Evolutionary conservation across 2,797 vertebrate genomes (phyloP).

Genomic region (Brachyrhaphis roseni): DNA sequence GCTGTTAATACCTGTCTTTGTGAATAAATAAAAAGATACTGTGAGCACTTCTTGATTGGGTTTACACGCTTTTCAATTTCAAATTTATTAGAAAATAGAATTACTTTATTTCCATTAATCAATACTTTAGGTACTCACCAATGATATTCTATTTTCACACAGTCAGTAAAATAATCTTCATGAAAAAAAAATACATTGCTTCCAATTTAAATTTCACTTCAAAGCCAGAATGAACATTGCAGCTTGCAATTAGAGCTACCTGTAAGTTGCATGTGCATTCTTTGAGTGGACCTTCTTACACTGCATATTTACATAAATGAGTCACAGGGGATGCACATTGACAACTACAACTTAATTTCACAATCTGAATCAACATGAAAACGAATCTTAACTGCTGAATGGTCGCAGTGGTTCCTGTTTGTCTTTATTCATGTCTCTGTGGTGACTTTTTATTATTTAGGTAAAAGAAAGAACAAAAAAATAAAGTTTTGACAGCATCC

Average conservation of each 20-base stretch:
- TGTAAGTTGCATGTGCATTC: not conserved
- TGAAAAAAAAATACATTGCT: not conserved
- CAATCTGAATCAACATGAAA: conserved; percentile 24
- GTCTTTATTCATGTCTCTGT: conserved; percentile 22
- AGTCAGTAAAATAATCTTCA: not conserved
- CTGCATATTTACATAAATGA: conserved; percentile 12
- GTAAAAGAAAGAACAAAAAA: conserved; percentile 24
- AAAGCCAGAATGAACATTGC: not conserved
- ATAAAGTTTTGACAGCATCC: conserved; percentile 53
- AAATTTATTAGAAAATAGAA: not conserved
- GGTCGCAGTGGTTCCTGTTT: conserved; percentile 12
- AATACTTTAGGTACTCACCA: not conserved
- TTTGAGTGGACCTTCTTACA: not conserved
- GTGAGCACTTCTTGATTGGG: not conserved
- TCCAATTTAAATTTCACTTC: not conserved
- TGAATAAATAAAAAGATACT: not conserved
- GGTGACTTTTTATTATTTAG: not conserved
- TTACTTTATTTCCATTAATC: not conserved
- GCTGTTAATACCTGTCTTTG: not conserved
- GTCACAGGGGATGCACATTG: not conserved
- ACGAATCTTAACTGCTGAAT: conserved; percentile 1
- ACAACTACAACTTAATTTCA: conserved; percentile 9
- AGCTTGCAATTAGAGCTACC: not conserved
- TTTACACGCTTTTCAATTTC: not conserved
- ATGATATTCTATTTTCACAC: too few species aligned